Base-by-base conservation (phyloP, 2,888 invertebrate genomes). In the Yponomeuta plumbellus region DNA sequence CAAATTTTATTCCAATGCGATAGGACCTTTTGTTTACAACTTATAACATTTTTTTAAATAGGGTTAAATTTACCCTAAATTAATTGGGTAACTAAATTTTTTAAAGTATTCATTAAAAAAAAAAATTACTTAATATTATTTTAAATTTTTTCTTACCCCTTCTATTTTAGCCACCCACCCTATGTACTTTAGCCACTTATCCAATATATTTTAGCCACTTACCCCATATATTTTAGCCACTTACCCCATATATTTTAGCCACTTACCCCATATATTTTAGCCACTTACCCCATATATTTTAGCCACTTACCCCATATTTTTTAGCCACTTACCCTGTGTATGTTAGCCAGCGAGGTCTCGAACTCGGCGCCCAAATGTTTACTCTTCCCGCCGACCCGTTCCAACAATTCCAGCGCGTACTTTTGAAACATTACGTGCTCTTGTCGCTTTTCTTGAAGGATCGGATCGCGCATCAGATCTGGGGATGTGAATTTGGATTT, bases 401-500 rank as follows among this genome's bases (percentile, higher is more conserved):
- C 98, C 69, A 99, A 92, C 57, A 99, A 86, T 76, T 97, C 97
- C 13, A 97, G 86, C 0, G 98, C 98, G 81, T 98, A 97, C 78
- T 97, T 97, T 85, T 98, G 98, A 83, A 99, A 99, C 84, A 95
- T 94, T 0, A 97, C 96, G 85, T 99, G 99, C 76, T 99, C 98
- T 71, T 96, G 95, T 0, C 98, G 93, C 84, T 98, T 98, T 85
- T 99, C 99, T 88, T 98, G 98, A 0, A 99, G 92, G 69, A 99
- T 97, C 13, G 99, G 99, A 85, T 99, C 98, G 66, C 97, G 95
- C 97, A 99, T 98, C 67, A 99, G 86, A 71, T 93, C 96, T 96
- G 88, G 8, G 85, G 11, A n/a, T 3, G 17, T 6, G 20, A 61
- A 8, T 61, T 61, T 34, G 34, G 8, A 10, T 10, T 34, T 34